phyloP scores from a whole-genome alignment of 92 coral and sea anemone genomes.

The Pocillopora grandis region DNA sequence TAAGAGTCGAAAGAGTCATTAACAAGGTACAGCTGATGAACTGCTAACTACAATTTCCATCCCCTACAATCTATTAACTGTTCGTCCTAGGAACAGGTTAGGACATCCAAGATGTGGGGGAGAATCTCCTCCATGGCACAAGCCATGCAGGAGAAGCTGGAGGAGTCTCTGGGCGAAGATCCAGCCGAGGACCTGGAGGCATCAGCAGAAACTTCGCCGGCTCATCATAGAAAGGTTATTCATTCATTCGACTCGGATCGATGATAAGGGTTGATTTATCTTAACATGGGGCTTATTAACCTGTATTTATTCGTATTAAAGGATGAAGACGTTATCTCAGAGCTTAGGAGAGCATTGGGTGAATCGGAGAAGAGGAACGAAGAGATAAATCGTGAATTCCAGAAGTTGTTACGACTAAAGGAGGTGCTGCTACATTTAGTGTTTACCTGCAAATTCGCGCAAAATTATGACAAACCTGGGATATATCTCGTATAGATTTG shows the following conservation, averaged over 20 bases:
- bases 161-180: slow-evolving; percentile 87
- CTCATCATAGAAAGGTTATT: neutral
- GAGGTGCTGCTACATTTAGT: slow-evolving; percentile 56
- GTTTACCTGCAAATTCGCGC: neutral
- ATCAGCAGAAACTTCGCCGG: slow-evolving; percentile 35
- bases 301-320: neutral
- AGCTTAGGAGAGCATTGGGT: slow-evolving; percentile 58
- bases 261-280: neutral
- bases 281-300: neutral
- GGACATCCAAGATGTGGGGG: slow-evolving; percentile 86
- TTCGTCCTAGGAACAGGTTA: slow-evolving; percentile 13
- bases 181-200: slow-evolving; percentile 47
- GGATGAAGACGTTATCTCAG: slow-evolving; percentile 54
- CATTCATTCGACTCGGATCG: slow-evolving; percentile 2
- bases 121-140: slow-evolving; percentile 85
- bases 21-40: slow-evolving; percentile 36
- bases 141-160: slow-evolving; percentile 92
- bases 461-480: neutral
- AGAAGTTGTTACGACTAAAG: slow-evolving; percentile 76
- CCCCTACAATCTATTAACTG: neutral
- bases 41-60: neutral
- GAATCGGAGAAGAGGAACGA: slow-evolving; percentile 81
- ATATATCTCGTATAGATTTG: neutral
- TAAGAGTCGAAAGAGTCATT: neutral
- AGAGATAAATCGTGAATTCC: slow-evolving; percentile 87